Percentiles rank a stretch among this genome's conserved stretches.
Evolutionary conservation across 2,113 vertebrate species (phyloP).

Genomic region (Epinephelus cyanopodus): DNA sequence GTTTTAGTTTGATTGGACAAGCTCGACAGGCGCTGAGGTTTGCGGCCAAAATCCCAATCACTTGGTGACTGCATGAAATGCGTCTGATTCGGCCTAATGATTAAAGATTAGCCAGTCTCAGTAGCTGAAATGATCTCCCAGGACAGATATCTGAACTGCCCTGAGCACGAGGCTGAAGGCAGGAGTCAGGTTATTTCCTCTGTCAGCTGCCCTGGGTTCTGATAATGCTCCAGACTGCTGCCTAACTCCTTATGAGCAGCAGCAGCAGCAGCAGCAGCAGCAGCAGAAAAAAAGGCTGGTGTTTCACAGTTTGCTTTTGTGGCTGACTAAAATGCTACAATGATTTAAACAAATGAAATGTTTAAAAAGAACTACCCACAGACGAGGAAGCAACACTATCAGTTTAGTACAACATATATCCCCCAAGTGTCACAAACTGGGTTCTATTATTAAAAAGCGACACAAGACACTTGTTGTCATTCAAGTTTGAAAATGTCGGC

Average conservation of each 20-base stretch:
- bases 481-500: no score
- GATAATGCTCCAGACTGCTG: background rate
- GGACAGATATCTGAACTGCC: slow-evolving; percentile 1
- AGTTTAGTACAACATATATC: no score
- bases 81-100: background rate
- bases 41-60: background rate
- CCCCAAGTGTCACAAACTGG: no score
- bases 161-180: background rate
- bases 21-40: background rate
- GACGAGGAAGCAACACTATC: no score
- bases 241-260: background rate
- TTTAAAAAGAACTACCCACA: no score
- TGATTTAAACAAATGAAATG: background rate
- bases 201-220: background rate
- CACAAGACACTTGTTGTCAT: fast-evolving
- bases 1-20: background rate
- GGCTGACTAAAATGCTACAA: slow-evolving; percentile 29
- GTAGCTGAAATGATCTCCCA: slow-evolving; percentile 17
- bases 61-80: background rate
- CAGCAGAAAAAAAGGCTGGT: background rate
- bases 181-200: background rate
- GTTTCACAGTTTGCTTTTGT: slow-evolving; percentile 48
- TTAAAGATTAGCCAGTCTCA: slow-evolving; percentile 22
- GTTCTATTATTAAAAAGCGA: no score
- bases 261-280: background rate